Evolutionary conservation across 37 sponge, comb jelly and placozoan species (phyloP).

Genomic region (Chondrosia reniformis): DNA sequence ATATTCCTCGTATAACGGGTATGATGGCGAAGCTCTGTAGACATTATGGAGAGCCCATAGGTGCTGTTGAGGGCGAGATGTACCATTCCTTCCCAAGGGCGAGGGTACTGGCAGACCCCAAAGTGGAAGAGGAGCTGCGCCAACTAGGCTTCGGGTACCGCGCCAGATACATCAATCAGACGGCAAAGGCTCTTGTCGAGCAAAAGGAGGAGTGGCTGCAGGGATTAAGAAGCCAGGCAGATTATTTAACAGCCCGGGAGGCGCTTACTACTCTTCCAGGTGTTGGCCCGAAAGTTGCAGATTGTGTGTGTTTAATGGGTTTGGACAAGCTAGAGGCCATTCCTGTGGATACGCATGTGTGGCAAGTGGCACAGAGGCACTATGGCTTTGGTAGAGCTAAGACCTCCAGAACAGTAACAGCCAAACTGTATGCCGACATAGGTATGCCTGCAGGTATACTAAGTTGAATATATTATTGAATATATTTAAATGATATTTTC

Average conservation of each 20-base stretch:
- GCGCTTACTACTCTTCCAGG: slow-evolving; percentile 70
- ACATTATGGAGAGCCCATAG: slow-evolving; percentile 46
- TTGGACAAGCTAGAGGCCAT: slow-evolving; percentile 82
- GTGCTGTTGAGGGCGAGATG: slow-evolving; percentile 1
- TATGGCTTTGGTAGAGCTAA: slow-evolving; percentile 49
- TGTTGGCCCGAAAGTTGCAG: slow-evolving; percentile 89
- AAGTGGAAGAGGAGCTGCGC: slow-evolving; percentile 51
- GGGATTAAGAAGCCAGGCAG: neutral
- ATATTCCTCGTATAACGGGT: slow-evolving; percentile 72
- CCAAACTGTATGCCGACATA: slow-evolving; percentile 26
- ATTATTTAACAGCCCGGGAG: slow-evolving; percentile 48
- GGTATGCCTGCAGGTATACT: slow-evolving; percentile 8
- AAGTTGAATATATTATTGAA: neutral
- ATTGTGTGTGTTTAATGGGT: slow-evolving; percentile 93
- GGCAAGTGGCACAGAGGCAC: slow-evolving; percentile 60
- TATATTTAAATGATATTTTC: neutral
- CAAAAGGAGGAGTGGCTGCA: slow-evolving; percentile 37
- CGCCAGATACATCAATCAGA: slow-evolving; percentile 65
- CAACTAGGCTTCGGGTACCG: slow-evolving; percentile 93
- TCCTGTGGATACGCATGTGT: slow-evolving; percentile 92
- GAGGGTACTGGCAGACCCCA: slow-evolving; percentile 1
- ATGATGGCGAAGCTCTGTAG: slow-evolving; percentile 73
- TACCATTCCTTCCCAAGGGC: slow-evolving; percentile 71
- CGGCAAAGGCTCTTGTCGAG: slow-evolving; percentile 32
- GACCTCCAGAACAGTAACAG: slow-evolving; percentile 21